These are phyloP conservation scores for Lasius fuliginosus DNA, from an alignment of 2,888 invertebrate genomes.

Conservation along the genomic window DNA sequence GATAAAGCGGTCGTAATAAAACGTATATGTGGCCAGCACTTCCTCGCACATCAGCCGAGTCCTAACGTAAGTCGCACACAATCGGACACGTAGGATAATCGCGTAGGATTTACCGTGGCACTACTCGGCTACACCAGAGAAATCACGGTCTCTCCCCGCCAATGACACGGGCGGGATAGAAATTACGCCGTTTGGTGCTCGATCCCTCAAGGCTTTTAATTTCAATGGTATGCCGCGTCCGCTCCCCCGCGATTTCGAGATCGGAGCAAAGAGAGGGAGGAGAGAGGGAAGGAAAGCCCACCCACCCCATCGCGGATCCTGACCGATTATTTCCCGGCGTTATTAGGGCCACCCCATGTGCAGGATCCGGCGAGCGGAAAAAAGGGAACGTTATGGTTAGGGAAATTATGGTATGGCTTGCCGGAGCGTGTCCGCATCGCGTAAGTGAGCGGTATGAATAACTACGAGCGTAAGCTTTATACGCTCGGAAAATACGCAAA, in stretches of 20 bases:
- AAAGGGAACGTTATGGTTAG: constrained; percentile 53
- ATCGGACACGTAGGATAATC: constrained; percentile 72
- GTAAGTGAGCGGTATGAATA: constrained; percentile 11
- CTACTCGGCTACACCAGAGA: constrained; percentile 65
- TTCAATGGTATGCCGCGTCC: constrained; percentile 73
- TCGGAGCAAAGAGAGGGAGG: neutral
- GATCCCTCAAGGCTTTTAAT: constrained; percentile 76
- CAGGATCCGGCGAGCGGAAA: constrained; percentile 28
- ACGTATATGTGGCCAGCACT: neutral
- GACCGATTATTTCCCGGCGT: constrained; percentile 54
- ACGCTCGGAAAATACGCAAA: neutral
- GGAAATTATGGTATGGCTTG: constrained; percentile 45
- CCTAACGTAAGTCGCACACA: constrained; percentile 41
- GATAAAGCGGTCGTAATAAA: neutral
- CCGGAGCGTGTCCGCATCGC: neutral
- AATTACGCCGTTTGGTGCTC: constrained; percentile 73
- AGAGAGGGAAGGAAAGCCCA: neutral
- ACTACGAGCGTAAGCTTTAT: neutral
- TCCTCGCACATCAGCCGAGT: constrained; percentile 39
- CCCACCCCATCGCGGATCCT: constrained; percentile 27
- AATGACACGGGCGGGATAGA: constrained; percentile 72
- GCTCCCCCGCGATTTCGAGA: constrained; percentile 50
- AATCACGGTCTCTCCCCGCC: constrained; percentile 54
- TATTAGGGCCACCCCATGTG: constrained; percentile 49
- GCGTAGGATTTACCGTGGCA: constrained; percentile 72